Conservation (phyloP, 2,888 invertebrate species). For the Lepidochitona cinerea region DNA sequence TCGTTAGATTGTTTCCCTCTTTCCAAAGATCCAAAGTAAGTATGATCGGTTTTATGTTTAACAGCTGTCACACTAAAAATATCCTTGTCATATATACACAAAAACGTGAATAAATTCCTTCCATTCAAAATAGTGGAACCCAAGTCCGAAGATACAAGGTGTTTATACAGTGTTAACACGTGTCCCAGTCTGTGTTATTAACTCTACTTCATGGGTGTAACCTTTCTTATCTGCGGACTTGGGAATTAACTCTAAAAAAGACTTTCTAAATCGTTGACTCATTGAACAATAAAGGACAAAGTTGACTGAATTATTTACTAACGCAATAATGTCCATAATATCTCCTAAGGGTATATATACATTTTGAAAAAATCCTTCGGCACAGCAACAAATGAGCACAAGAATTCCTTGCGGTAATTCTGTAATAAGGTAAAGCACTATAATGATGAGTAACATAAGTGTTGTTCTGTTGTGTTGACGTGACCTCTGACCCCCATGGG, state of each 20-base stretch:
- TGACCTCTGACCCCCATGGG: constrained; percentile 9
- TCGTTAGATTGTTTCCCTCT: no score
- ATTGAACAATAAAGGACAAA: constrained; percentile 94
- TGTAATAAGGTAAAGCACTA: constrained; percentile 87
- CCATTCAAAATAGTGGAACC: no score
- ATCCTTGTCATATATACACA: no score
- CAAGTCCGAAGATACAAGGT: no score
- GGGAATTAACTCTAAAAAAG: constrained; percentile 76
- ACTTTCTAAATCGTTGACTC: constrained; percentile 88
- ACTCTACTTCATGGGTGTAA: not conserved
- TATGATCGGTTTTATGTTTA: no score
- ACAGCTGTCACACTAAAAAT: no score
- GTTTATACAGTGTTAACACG: not conserved
- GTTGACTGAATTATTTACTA: constrained; percentile 92
- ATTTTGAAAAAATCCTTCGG: constrained; percentile 76
- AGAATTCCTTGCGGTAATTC: constrained; percentile 84
- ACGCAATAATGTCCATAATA: constrained; percentile 90
- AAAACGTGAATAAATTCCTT: no score
- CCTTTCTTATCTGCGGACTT: not conserved
- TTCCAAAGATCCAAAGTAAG: no score
- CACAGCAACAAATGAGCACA: constrained; percentile 79
- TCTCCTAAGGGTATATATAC: constrained; percentile 78
- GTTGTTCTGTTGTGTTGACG: constrained; percentile 75
- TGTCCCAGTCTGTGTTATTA: not conserved
- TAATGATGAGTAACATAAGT: constrained; percentile 85